Percentiles rank a stretch among this genome's conserved stretches.
phyloP scores from a whole-genome alignment of 2,113 vertebrate species.

The Spilogale gracilis region DNA sequence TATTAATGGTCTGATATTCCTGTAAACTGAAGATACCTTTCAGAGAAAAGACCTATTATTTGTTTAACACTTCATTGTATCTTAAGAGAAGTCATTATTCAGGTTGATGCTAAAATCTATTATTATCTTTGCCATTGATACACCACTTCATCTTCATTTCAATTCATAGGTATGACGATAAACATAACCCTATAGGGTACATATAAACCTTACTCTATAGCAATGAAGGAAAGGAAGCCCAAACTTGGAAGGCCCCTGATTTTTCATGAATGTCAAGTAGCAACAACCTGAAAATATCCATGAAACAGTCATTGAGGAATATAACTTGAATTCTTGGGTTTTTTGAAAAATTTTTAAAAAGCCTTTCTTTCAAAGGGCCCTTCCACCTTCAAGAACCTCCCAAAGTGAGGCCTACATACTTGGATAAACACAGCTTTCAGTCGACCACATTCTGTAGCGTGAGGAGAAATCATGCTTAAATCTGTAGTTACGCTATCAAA shows the following conservation, averaged over 20 bases:
- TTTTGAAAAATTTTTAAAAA: constrained; percentile 47
- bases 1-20: constrained; percentile 36
- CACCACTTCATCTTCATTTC: not conserved
- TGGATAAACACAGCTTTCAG: constrained; percentile 37
- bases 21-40: constrained; percentile 38
- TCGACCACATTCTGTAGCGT: not conserved
- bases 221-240: not conserved
- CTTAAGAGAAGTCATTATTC: constrained; percentile 12
- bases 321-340: constrained; percentile 20
- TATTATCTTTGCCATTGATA: not conserved
- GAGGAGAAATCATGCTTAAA: not conserved
- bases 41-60: constrained; percentile 14
- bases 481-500: not conserved
- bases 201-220: not conserved
- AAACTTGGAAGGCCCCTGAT: not conserved
- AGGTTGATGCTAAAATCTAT: constrained; percentile 4
- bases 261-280: constrained; percentile 43
- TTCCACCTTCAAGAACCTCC: constrained; percentile 17
- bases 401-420: not conserved
- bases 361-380: not conserved
- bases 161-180: not conserved
- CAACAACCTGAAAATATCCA: constrained; percentile 51
- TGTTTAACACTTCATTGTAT: not conserved
- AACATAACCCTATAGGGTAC: not conserved
- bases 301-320: constrained; percentile 43